phyloP scores from a whole-genome alignment of 2,888 invertebrate species.

The Cremastobaeus sp. region DNA sequence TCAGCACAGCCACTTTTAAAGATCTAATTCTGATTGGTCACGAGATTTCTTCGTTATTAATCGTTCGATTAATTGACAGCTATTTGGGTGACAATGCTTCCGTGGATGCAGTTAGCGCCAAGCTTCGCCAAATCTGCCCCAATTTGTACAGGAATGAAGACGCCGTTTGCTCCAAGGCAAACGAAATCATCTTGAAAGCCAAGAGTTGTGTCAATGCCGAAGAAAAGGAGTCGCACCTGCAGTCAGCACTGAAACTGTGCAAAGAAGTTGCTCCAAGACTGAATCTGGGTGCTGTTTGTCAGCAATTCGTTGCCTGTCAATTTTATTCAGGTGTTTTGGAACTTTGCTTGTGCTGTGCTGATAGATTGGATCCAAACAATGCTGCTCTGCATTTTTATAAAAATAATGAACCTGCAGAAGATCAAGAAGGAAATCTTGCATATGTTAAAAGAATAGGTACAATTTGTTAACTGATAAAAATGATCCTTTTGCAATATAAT shows the following conservation, averaged over 20 bases:
- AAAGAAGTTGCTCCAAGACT: slow-evolving; percentile 93
- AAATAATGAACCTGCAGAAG: slow-evolving; percentile 89
- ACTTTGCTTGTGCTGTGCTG: slow-evolving; percentile 89
- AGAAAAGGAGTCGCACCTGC: slow-evolving; percentile 88
- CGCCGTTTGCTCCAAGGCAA: slow-evolving; percentile 96
- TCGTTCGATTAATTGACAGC: slow-evolving; percentile 90
- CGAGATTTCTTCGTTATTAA: slow-evolving; percentile 86
- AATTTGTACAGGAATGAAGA: slow-evolving; percentile 96
- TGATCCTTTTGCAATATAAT: background rate
- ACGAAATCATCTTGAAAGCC: slow-evolving; percentile 91
- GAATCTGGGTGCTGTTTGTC: slow-evolving; percentile 90
- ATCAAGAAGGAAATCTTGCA: slow-evolving; percentile 88
- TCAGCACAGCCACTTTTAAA: slow-evolving; percentile 82
- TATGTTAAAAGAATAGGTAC: slow-evolving; percentile 82
- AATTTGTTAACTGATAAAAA: background rate
- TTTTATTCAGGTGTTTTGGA: slow-evolving; percentile 95
- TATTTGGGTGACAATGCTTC: slow-evolving; percentile 97
- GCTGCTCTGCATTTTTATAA: slow-evolving; percentile 92
- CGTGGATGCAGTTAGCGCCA: slow-evolving; percentile 92
- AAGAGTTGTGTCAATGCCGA: slow-evolving; percentile 85
- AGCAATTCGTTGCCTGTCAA: slow-evolving; percentile 87
- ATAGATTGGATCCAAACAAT: slow-evolving; percentile 92
- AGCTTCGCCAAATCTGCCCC: slow-evolving; percentile 94
- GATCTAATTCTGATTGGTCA: slow-evolving; percentile 89
- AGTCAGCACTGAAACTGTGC: slow-evolving; percentile 88